A percentile compares a stretch with the other conserved stretches of the same genome.
phyloP scores from a whole-genome alignment of 2,797 vertebrate species.

The Enteromius anoplus region DNA sequence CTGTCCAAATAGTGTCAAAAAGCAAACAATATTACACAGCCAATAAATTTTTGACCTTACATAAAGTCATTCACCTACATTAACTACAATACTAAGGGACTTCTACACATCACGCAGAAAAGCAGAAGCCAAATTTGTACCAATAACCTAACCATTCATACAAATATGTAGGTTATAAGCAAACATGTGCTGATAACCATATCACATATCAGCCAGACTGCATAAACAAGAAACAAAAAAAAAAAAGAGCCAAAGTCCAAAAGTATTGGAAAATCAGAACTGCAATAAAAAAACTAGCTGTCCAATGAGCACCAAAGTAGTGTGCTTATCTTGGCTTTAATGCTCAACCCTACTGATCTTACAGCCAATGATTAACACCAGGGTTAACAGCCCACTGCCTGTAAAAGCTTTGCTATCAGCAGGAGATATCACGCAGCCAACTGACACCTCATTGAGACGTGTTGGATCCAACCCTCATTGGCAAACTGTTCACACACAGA shows the following conservation, averaged over 20 bases:
- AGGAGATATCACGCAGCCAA: slow-evolving; percentile 42
- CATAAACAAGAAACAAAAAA: neutral
- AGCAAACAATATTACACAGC: neutral
- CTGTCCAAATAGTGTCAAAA: neutral
- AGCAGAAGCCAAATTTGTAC: neutral
- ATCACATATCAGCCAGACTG: neutral
- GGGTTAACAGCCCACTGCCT: slow-evolving; percentile 48
- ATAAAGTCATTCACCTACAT: neutral
- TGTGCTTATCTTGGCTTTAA: slow-evolving; percentile 48
- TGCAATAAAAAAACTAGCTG: slow-evolving; percentile 4
- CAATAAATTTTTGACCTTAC: neutral
- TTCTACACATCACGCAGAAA: neutral
- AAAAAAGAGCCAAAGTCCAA: slow-evolving; percentile 3
- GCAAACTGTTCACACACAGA: slow-evolving; percentile 38
- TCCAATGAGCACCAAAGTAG: slow-evolving; percentile 2
- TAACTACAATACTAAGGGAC: neutral
- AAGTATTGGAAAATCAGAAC: neutral
- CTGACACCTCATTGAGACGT: slow-evolving; percentile 51
- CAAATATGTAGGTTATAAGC: neutral
- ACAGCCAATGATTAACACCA: slow-evolving; percentile 54
- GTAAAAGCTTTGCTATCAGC: slow-evolving; percentile 47
- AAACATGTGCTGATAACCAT: slow-evolving; percentile 13
- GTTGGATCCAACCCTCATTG: slow-evolving; percentile 41
- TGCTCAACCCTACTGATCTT: slow-evolving; percentile 36
- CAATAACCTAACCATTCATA: neutral